Conservation (phyloP, 2,888 invertebrate genomes). For the Eristalis intricaria region DNA sequence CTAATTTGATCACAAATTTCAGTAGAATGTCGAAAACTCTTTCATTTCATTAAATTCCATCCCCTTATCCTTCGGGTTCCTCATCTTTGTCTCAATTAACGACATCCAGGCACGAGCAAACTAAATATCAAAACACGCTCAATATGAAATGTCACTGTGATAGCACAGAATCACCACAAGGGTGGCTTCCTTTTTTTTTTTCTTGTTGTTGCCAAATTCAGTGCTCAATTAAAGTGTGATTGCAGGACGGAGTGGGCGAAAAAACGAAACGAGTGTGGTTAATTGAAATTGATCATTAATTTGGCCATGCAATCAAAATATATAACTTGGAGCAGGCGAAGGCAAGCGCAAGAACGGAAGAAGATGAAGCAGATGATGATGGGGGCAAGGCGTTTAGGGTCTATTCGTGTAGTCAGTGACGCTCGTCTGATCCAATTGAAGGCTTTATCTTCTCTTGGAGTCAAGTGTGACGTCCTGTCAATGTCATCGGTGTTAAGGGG, state of each 20-base stretch:
- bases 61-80: background rate
- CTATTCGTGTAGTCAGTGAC: background rate
- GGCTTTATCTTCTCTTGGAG: background rate
- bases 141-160: background rate
- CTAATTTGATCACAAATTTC: no score
- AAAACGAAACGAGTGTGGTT: background rate
- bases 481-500: background rate
- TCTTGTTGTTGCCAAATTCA: background rate
- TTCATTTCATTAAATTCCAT: background rate
- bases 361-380: background rate
- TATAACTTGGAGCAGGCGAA: background rate
- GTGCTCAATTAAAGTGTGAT: background rate
- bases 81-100: background rate
- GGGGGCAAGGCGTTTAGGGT: background rate
- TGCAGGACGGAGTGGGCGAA: background rate
- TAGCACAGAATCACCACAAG: background rate
- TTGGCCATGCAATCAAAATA: constrained; percentile 8
- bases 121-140: background rate
- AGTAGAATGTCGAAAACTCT: no score
- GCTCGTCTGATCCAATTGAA: background rate
- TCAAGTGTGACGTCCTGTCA: background rate
- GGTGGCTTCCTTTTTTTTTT: background rate
- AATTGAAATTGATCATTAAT: constrained; percentile 4
- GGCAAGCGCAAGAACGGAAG: background rate
- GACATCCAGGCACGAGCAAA: background rate